Base-by-base conservation (phyloP, 2,797 vertebrate species). In the Chlorospingus flavigularis region DNA sequence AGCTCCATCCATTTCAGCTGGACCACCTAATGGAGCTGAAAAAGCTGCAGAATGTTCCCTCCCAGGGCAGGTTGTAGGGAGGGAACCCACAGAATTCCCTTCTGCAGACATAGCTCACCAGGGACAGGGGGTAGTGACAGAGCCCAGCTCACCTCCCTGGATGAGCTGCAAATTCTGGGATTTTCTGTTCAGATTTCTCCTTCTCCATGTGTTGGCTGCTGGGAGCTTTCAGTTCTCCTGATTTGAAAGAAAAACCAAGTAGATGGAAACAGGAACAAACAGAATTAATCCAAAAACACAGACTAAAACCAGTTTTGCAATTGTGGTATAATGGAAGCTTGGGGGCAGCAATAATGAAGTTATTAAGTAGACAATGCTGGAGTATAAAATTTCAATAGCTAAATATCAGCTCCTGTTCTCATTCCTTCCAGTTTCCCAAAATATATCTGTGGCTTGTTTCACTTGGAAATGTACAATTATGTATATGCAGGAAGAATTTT, bases 1-100 rank as follows among this genome's bases (percentile, higher is more conserved):
- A 94, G 65, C 84, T 40, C 67, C 88, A 72, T 92, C 92, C 89
- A 83, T 92, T 91, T 86, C 92, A 94, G 88, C 95, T 94, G 61
- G 35, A 67, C 33, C 13, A 17, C 40, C 86, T 79, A 78, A 86
- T 65, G 86, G 88, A 83, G 92, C 92, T 72, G 92, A 63, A 87
- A 95, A 60, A 89, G 53, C 67, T 25, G 45, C 88, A 50, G 48
- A 67, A 24, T 3, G 10, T 24, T 77, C 72, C 45, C 42, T 68
- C 30, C 71, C 72, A 10, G 12, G 0, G 3, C 42, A 67, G 63
- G 72, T 28, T 37, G n/a, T 5, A 43, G 3, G 20, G 37, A 11
- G 35, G 72, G 78, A 62, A 63, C 60, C 80, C 62, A 67, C 77
- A 84, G 74, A 15, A 66, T 60, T 57, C 28, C 42, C 33, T 23